Conservation (phyloP, 2,113 vertebrate genomes). For the Mus spicilegus region DNA sequence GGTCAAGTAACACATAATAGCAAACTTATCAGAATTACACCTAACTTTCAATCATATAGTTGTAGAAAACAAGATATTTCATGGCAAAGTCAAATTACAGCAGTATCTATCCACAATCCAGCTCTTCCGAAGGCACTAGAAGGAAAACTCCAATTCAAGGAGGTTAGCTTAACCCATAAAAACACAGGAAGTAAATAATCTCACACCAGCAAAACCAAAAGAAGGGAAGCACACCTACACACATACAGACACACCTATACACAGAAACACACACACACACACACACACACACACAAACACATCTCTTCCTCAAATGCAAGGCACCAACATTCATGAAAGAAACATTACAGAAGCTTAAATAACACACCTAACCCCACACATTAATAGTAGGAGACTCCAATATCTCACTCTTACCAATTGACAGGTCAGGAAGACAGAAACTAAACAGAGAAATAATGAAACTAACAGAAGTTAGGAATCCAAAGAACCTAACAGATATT, state of each 20-base stretch:
- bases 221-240: not conserved
- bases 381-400: not conserved
- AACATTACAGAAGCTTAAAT: not conserved
- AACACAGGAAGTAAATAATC: not conserved
- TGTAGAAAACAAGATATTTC: not conserved
- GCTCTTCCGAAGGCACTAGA: not conserved
- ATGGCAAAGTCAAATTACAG: not conserved
- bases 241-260: not conserved
- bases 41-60: not conserved
- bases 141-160: not conserved
- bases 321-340: not conserved
- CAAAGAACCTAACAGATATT: not conserved
- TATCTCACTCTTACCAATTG: not conserved
- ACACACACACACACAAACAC: not conserved
- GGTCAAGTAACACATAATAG: not conserved
- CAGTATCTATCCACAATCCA: not conserved
- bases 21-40: not conserved
- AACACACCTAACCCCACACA: not conserved
- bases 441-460: not conserved
- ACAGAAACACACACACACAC: not conserved
- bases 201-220: not conserved
- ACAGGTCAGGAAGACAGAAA: not conserved
- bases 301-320: not conserved
- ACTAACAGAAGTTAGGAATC: not conserved
- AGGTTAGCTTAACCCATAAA: not conserved